Conservation (phyloP, 2,113 vertebrate species). For the Sigmodon hispidus region DNA sequence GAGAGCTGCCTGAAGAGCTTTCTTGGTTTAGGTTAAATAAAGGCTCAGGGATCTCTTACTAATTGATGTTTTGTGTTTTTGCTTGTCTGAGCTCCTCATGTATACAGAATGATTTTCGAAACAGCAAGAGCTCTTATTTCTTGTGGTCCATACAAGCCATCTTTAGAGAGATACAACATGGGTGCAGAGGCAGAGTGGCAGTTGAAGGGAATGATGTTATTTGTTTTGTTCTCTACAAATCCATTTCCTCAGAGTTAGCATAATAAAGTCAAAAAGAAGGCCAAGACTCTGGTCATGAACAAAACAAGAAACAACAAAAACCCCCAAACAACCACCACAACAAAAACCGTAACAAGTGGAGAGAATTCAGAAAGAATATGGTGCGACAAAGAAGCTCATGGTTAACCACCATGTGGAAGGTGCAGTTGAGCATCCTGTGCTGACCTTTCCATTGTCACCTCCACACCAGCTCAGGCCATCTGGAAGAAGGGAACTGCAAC, state of each 20-base stretch:
- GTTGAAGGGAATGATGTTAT: not conserved
- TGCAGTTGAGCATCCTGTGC: not conserved
- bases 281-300: not conserved
- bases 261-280: conserved; percentile 39
- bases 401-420: conserved; percentile 28
- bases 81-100: not conserved
- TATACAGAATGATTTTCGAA: conserved; percentile 24
- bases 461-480: not conserved
- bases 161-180: not conserved
- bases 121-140: not conserved
- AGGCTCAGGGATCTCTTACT: conserved; percentile 23
- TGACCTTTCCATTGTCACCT: not conserved
- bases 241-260: conserved; percentile 17
- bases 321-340: too few species aligned
- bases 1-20: not conserved
- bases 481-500: not conserved
- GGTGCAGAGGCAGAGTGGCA: not conserved
- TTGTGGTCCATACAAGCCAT: not conserved
- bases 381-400: not conserved
- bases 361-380: not conserved
- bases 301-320: too few species aligned
- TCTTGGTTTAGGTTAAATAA: not conserved
- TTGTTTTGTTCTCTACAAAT: not conserved
- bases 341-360: not conserved
- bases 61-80: not conserved